Base-by-base conservation (phyloP, 1,140 invertebrate species). In the Habropoda laboriosa region DNA sequence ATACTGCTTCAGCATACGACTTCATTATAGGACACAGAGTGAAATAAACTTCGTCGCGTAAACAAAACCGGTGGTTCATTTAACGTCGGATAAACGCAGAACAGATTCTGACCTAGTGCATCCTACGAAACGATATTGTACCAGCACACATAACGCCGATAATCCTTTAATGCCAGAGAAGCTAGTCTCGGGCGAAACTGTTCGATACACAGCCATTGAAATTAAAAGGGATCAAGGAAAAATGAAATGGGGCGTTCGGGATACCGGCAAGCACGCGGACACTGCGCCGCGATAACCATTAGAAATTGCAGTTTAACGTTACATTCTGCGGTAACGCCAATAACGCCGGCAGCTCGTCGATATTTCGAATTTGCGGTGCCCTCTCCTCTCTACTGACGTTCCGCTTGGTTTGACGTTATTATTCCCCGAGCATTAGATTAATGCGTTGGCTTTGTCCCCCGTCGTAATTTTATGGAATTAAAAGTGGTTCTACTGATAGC, bases 221-320 rank as follows among this genome's bases (percentile, higher is more conserved):
- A 83, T 84, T 84, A 83, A 84, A 84, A 80, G 35, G 70, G 76
- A 75, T 80, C 35, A 60, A 66, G 70, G 76, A 53, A 66, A 80
- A 84, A 80, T 71, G 51, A 84, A 84, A 80, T 18, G 38, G 70
- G 12, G 30, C 75, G 42, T 78, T 63, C 7, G 40, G 35, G 35
- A 57, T 35, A 18, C 53, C n/a, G 30, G 35, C 24, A 6, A 40
- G 24, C 47, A 38, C n/a, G 45, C 30, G n/a, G 40, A 38, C 35
- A 49, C 45, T 30, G 74, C 18, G 27, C 1, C n/a, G 40, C 61
- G 61, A 64, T 79, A 67, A 67, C 76, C 58, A 55, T 73, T 73
- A 55, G 57, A 60, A 84, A 83, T 75, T 63, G 70, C 63, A 45
- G 49, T 79, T 84, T 79, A 66, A 84, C 53, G 55, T 84, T 66